Evolutionary conservation across 1,140 invertebrate genomes (phyloP).

Genomic region (Ostrea denselamellosa): DNA sequence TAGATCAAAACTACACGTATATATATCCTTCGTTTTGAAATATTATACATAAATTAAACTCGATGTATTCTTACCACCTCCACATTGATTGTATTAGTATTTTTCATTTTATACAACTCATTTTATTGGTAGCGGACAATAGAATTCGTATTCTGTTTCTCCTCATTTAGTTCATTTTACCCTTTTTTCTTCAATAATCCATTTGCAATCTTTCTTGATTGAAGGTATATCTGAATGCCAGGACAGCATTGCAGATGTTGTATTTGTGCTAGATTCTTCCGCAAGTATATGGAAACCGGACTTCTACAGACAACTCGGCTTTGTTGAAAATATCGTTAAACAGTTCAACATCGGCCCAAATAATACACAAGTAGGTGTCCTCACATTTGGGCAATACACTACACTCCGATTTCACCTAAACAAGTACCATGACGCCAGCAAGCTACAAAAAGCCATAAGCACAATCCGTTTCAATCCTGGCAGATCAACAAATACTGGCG

Average conservation of each 20-base stretch:
- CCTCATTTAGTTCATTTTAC: no score
- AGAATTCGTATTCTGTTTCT: no score
- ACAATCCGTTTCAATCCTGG: constrained; percentile 56
- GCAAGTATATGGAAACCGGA: constrained; percentile 60
- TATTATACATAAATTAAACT: no score
- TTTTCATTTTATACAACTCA: no score
- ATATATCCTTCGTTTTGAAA: no score
- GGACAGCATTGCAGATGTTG: constrained; percentile 66
- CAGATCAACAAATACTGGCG: constrained; percentile 58
- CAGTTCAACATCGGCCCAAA: constrained; percentile 62
- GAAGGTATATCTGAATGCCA: constrained; percentile 55
- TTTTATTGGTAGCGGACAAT: no score
- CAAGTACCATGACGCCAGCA: constrained; percentile 48
- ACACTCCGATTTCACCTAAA: constrained; percentile 56
- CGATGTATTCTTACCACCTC: no score
- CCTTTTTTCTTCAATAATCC: no score
- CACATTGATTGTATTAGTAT: no score
- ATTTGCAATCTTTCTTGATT: no score
- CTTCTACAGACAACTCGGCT: constrained; percentile 60
- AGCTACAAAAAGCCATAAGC: constrained; percentile 42
- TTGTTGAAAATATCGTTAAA: constrained; percentile 62
- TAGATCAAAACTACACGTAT: no score
- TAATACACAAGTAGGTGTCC: constrained; percentile 57
- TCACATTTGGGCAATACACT: constrained; percentile 50
- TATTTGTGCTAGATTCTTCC: constrained; percentile 68